These are phyloP conservation scores for Chrysocyon brachyurus DNA, from an alignment of 2,797 vertebrate species.

Conservation along the genomic window DNA sequence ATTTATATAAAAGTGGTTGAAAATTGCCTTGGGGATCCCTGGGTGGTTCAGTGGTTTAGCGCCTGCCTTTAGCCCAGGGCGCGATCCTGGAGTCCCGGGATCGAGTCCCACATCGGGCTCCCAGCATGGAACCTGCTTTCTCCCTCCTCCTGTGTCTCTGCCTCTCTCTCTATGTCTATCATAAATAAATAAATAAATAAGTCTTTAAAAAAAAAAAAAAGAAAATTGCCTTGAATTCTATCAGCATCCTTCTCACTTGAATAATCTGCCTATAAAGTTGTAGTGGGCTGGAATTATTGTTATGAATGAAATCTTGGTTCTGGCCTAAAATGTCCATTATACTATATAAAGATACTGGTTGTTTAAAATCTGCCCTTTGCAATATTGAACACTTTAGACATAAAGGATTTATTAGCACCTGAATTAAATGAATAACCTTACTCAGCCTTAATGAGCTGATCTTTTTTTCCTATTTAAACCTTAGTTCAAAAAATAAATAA, in stretches of 20 bases:
- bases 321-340: constrained; percentile 46
- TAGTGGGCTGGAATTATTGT: constrained; percentile 37
- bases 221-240: constrained; percentile 32
- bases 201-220: not conserved
- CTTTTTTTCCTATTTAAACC: constrained; percentile 45
- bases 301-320: constrained; percentile 48
- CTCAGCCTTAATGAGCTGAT: constrained; percentile 12
- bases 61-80: too few species aligned
- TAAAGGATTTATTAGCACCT: constrained; percentile 27
- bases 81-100: too few species aligned
- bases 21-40: not conserved
- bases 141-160: too few species aligned
- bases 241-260: constrained; percentile 12
- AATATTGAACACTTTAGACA: constrained; percentile 2
- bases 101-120: too few species aligned
- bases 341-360: not conserved
- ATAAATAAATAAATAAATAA: too few species aligned
- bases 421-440: constrained; percentile 42
- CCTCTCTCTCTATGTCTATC: too few species aligned
- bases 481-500: not conserved
- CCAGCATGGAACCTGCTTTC: too few species aligned
- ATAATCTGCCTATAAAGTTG: constrained; percentile 28
- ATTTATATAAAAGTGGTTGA: constrained; percentile 29
- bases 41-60: too few species aligned
- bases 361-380: constrained; percentile 51